phyloP scores from a whole-genome alignment of 2,888 invertebrate genomes.

The Troides helena region DNA sequence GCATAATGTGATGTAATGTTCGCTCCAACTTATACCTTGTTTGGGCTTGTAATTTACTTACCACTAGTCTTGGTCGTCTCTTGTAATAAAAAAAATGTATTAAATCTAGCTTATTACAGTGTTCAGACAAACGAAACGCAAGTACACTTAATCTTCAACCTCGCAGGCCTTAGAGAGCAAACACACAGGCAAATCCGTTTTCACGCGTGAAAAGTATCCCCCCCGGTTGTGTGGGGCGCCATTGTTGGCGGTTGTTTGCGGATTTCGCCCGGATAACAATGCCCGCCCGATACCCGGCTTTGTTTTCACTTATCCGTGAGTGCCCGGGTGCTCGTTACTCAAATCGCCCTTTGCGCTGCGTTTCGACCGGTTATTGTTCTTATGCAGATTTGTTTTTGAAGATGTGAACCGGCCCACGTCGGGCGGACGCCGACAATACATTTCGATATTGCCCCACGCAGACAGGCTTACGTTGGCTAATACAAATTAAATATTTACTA shows the following conservation, averaged over 20 bases:
- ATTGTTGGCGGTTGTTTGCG: conserved; percentile 53
- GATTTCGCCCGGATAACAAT: conserved; percentile 56
- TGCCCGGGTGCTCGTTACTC: conserved; percentile 51
- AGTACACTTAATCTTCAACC: conserved; percentile 27
- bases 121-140: conserved; percentile 10
- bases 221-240: conserved; percentile 37
- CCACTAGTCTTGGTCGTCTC: too few relatives aligned
- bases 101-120: conserved; percentile 1
- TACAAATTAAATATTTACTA: background rate
- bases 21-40: too few relatives aligned
- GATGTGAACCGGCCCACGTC: conserved; percentile 17
- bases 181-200: conserved; percentile 39
- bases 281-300: conserved; percentile 49
- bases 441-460: conserved; percentile 15
- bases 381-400: conserved; percentile 37
- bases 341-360: conserved; percentile 43
- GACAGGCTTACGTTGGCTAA: background rate
- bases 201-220: conserved; percentile 35
- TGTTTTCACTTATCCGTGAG: conserved; percentile 53
- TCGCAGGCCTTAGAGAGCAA: conserved; percentile 36
- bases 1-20: too few relatives aligned
- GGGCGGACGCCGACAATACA: conserved; percentile 27
- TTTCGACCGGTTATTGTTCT: conserved; percentile 38
- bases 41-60: too few relatives aligned
- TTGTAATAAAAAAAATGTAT: background rate